Evolutionary conservation across 2,888 invertebrate species (phyloP).

Genomic region (Spialia ferax): DNA sequence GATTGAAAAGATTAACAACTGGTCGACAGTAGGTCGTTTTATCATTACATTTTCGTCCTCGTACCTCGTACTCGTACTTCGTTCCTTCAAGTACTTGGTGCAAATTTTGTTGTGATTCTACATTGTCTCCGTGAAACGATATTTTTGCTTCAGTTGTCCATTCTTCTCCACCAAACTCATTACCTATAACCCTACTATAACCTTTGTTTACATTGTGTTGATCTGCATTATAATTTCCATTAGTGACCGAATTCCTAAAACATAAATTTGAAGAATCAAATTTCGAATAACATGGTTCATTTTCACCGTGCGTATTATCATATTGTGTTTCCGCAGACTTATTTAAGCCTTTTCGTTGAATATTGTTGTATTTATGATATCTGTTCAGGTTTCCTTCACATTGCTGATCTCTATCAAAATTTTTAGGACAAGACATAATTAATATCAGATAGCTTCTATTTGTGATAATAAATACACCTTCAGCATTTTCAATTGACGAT

Average conservation of each 20-base stretch:
- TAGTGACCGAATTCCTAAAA: not conserved
- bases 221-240: not conserved
- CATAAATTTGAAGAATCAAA: constrained; percentile 45
- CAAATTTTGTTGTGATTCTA: not conserved
- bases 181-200: not conserved
- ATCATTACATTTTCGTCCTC: constrained; percentile 51
- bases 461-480: not conserved
- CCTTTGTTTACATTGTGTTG: not conserved
- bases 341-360: not conserved
- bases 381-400: not conserved
- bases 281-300: not conserved
- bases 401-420: not conserved
- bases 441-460: not conserved
- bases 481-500: too few species aligned
- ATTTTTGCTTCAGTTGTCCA: not conserved
- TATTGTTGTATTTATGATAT: not conserved
- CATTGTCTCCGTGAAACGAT: not conserved
- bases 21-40: constrained; percentile 66
- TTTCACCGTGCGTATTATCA: not conserved
- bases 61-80: too few species aligned
- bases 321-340: not conserved
- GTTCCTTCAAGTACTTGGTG: too few species aligned
- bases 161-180: not conserved
- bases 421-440: not conserved
- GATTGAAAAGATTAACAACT: constrained; percentile 52